Base-by-base conservation (phyloP, 2,888 invertebrate genomes). In the Eilema depressum region DNA sequence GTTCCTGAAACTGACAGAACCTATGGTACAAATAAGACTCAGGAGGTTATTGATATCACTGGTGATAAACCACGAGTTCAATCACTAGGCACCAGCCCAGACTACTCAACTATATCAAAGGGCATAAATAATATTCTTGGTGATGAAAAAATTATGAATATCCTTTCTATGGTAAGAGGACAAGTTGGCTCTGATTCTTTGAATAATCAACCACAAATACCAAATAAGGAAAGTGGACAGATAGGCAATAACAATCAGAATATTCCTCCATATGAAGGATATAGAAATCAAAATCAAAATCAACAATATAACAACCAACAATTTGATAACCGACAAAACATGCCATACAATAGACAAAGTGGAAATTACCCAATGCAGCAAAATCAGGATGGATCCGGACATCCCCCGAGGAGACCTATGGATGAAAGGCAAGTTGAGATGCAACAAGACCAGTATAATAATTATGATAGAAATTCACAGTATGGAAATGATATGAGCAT, bases 61-160 rank as follows among this genome's bases (percentile, higher is more conserved):
- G 91, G 88, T 69, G 83, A 80, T 33, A 69, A 70, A 56, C 60
- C 72, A 33, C 56, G 37, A 66, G 62, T 23, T 17, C 77, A 76
- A 66, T 63, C 68, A 26, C 65, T 71, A 59, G 69, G 66, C 76
- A 78, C 78, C 66, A 86, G 83, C 71, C 96, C 94, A 56, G 96
- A 96, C 85, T 95, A 96, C 79, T 95, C 96, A 63, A 96, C 92
- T n/a, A 96, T 96, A 77, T 96, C 96, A 5, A 96, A 96, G 85
- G 96, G 96, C 41, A 96, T 96, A 68, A 96, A 96, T 83, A 95
- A 92, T 73, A 96, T 97, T 78, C 91, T 97, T 63, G 96, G 96
- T 20, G 96, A 97, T 93, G 96, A 96, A 80, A 96, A 96, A 87
- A 93, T 97, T 68, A 93, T 96, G 91, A 96, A 95, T 82, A 96